Percentiles rank a stretch among this genome's conserved stretches.
Evolutionary conservation across 64 coral and sea anemone species (phyloP).

Genomic region (Anthopleura sola): DNA sequence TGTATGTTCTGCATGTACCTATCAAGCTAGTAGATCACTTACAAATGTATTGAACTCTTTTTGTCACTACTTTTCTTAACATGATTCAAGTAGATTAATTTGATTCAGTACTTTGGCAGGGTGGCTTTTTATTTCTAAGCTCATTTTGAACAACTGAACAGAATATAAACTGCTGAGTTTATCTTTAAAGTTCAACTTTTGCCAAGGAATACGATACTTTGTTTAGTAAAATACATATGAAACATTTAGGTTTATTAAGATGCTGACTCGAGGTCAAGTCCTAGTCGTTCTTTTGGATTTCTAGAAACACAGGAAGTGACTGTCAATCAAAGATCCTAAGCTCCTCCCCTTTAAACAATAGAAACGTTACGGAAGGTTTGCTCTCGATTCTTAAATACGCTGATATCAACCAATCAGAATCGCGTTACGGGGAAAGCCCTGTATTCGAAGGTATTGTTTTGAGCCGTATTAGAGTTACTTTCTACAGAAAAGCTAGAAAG

Average conservation of each 20-base stretch:
- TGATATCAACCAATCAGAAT: background rate
- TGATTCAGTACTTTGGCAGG: no score
- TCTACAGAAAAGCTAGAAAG: background rate
- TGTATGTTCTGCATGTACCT: no score
- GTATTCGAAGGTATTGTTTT: background rate
- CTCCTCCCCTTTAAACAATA: conserved; percentile 21
- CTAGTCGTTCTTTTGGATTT: background rate
- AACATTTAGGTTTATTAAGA: background rate
- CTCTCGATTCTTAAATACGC: background rate
- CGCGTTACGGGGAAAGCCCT: background rate
- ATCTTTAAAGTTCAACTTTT: background rate
- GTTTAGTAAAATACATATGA: background rate
- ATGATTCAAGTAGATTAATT: no score
- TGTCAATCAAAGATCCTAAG: conserved; percentile 27
- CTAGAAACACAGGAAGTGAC: conserved; percentile 30
- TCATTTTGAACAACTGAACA: no score
- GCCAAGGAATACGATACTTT: background rate
- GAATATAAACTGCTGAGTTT: background rate
- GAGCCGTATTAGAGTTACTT: background rate
- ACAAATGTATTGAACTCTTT: no score
- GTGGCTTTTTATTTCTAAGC: no score
- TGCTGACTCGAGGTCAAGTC: conserved; percentile 17
- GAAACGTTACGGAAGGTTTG: background rate
- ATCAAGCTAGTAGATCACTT: no score
- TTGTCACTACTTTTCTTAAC: no score